phyloP scores from a whole-genome alignment of 2,888 invertebrate species.

The Pterobdella sp. region DNA sequence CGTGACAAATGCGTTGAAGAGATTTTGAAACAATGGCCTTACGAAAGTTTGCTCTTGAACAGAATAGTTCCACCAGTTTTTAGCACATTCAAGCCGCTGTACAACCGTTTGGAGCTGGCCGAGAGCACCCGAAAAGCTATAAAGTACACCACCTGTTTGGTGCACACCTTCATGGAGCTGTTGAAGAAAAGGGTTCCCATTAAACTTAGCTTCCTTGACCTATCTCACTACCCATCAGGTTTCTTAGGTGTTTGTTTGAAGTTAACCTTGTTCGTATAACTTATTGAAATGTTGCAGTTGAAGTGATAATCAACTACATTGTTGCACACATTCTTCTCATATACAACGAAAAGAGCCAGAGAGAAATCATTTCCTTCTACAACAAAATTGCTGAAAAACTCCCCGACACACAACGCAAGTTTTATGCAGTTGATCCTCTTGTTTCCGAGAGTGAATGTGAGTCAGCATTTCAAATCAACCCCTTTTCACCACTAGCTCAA shows the following conservation, averaged over 20 bases:
- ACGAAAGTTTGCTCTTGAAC: constrained; percentile 40
- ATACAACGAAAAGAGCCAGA: constrained; percentile 45
- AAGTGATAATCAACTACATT: constrained; percentile 46
- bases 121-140: constrained; percentile 42
- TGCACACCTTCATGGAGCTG: constrained; percentile 46
- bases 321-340: constrained; percentile 47
- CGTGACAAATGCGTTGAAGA: constrained; percentile 44
- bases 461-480: background rate
- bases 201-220: constrained; percentile 44
- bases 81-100: constrained; percentile 41
- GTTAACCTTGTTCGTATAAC: too few species aligned
- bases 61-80: constrained; percentile 44
- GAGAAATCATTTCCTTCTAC: constrained; percentile 43
- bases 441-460: constrained; percentile 33
- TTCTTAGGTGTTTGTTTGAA: constrained; percentile 5
- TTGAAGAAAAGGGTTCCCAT: constrained; percentile 42
- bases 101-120: constrained; percentile 40
- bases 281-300: too few species aligned
- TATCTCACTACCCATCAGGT: constrained; percentile 48
- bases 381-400: constrained; percentile 42
- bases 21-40: constrained; percentile 44
- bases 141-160: constrained; percentile 46
- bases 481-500: background rate
- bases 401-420: constrained; percentile 34
- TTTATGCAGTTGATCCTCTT: constrained; percentile 40